Evolutionary conservation across 2,113 vertebrate species (phyloP).

Genomic region (Paraplagusia blochii): DNA sequence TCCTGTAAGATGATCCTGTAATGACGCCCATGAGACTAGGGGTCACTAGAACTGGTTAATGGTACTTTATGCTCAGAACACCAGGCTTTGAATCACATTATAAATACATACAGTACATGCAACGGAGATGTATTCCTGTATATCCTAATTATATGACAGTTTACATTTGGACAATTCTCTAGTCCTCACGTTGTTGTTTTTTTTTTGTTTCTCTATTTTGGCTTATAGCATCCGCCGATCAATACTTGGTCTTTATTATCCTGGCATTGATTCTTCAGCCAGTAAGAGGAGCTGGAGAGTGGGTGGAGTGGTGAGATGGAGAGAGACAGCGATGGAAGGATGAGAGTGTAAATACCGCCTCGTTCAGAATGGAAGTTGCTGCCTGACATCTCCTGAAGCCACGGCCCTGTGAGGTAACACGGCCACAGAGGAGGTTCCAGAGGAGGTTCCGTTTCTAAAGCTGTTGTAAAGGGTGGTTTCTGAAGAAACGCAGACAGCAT

Average conservation of each 20-base stretch:
- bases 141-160: background rate
- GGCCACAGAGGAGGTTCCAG: background rate
- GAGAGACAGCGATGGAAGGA: conserved; percentile 11
- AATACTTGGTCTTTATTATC: conserved; percentile 44
- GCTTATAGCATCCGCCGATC: conserved; percentile 28
- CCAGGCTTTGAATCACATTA: background rate
- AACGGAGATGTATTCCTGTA: background rate
- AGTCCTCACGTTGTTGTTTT: background rate
- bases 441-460: no score
- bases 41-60: conserved; percentile 7
- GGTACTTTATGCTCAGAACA: background rate
- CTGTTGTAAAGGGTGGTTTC: no score
- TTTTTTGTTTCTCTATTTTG: conserved; percentile 16
- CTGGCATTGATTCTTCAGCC: conserved; percentile 42
- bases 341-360: background rate
- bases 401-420: background rate
- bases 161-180: background rate
- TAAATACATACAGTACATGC: background rate
- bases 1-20: conserved; percentile 19
- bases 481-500: no score
- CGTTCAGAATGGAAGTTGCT: background rate
- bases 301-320: background rate
- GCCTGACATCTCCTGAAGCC: no score
- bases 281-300: conserved; percentile 41
- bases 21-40: conserved; percentile 7